Base-by-base conservation (phyloP, 2,888 invertebrate species). In the Gandaritis pyraliata region DNA sequence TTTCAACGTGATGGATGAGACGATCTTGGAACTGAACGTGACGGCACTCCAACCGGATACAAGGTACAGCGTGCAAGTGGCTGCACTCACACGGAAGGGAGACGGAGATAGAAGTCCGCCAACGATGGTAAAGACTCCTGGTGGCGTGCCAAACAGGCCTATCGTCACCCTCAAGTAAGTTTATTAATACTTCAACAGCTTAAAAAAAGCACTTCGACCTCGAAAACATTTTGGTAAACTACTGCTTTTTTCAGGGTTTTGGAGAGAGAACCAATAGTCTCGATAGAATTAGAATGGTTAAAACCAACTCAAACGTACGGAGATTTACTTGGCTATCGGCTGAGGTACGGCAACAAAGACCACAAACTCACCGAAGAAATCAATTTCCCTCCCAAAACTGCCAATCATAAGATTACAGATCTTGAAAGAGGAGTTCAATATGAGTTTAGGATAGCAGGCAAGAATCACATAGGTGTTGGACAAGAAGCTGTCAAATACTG, bases 381-480 rank as follows among this genome's bases (percentile, higher is more conserved):
- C 65, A 93, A 94, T 70, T 93, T 97, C 33, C 93, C 94, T 68
- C 94, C 95, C 1, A 95, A 95, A 80, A 93, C 94, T 52, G 94
- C 93, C 49, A 95, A 94, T 5, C 95, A 95, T 77, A 95, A 94
- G 74, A 95, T 97, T 65, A 95, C 94, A 71, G 96, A 97, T 80
- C 90, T 97, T 51, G 98, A 98, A 86, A 94, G 97, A 68, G 99
- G 99, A 0, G 97, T 98, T 0, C 96, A 97, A 74, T 99, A 99
- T 87, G 99, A 99, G 87, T 98, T 99, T 84, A 94, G 98, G 68
- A 95, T 99, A n/a, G 96, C 98, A 11, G 99, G 98, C 6, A 96
- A 96, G 84, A 99, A 99, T 88, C 95, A 96, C 72, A 97, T 99
- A 56, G 99, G 99, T 57, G 96, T 96, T 75, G 99, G 99, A 7